Evolutionary conservation across 2,113 vertebrate genomes (phyloP).

Genomic region (Psettodes erumei): DNA sequence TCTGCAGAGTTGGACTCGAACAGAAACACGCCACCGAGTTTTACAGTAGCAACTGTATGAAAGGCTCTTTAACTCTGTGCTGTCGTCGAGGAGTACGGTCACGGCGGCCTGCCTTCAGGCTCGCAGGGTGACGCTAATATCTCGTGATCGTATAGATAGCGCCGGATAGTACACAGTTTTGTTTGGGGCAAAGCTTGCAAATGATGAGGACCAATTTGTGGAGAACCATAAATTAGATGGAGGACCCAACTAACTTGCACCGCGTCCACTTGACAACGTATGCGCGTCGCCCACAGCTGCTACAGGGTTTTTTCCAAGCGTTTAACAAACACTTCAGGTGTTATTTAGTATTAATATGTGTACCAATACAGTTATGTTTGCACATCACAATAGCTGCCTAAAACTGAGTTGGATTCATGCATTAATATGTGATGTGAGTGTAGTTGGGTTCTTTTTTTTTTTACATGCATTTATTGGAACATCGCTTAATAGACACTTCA

Average conservation of each 20-base stretch:
- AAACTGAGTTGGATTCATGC: not conserved
- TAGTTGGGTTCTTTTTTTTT: not conserved
- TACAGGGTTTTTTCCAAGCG: not conserved
- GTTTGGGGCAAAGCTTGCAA: not conserved
- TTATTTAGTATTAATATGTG: constrained; percentile 5
- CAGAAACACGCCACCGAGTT: not conserved
- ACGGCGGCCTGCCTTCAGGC: constrained; percentile 27
- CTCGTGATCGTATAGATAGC: not conserved
- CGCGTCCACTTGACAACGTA: not conserved
- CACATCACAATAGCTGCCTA: not conserved
- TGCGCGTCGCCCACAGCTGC: not conserved
- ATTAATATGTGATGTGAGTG: not conserved
- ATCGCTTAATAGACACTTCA: not conserved
- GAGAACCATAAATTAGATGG: not conserved
- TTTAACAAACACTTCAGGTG: constrained; percentile 14
- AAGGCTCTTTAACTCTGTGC: constrained; percentile 12
- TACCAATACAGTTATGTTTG: not conserved
- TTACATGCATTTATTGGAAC: not conserved
- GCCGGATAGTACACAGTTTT: not conserved
- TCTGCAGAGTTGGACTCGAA: not conserved
- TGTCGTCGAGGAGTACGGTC: constrained; percentile 14
- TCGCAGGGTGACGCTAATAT: constrained; percentile 19
- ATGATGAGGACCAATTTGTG: not conserved
- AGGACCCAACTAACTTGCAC: not conserved
- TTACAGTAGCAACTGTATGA: constrained; percentile 4